Percentiles rank a stretch among this genome's conserved stretches.
phyloP scores from a whole-genome alignment of 2,797 vertebrate species.

The Salmo trutta region DNA sequence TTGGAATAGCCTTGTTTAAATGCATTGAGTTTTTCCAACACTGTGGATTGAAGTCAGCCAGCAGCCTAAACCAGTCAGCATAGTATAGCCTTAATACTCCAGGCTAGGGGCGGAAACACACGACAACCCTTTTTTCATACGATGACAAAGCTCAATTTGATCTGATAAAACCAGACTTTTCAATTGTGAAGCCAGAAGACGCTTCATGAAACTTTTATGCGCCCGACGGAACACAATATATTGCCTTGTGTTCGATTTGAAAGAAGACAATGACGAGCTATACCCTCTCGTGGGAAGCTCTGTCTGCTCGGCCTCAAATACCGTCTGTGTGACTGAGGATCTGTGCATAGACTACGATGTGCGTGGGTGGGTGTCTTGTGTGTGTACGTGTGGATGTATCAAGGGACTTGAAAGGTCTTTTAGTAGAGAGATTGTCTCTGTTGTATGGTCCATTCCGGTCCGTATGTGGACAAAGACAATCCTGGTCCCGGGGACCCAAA shows the following conservation, averaged over 20 bases:
- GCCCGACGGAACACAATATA: constrained; percentile 39
- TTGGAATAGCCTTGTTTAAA: constrained; percentile 42
- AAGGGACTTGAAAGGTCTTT: background rate
- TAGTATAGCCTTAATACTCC: constrained; percentile 25
- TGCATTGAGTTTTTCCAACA: constrained; percentile 42
- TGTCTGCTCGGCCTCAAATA: background rate
- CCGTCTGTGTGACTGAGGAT: constrained; percentile 15
- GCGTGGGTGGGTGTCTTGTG: background rate
- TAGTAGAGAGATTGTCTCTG: background rate
- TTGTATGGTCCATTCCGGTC: background rate
- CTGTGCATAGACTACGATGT: background rate
- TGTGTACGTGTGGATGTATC: background rate
- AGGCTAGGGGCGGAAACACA: constrained; percentile 17
- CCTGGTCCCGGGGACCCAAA: too few relatives aligned
- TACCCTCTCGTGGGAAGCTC: background rate
- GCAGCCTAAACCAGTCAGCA: constrained; percentile 30
- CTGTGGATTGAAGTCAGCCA: constrained; percentile 6
- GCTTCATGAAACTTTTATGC: constrained; percentile 55
- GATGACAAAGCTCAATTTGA: constrained; percentile 52
- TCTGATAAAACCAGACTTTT: constrained; percentile 56
- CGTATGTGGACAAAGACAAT: constrained; percentile 3
- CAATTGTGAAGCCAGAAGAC: constrained; percentile 45
- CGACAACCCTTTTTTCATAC: constrained; percentile 29
- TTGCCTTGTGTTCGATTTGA: constrained; percentile 25
- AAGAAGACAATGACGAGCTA: background rate